These are phyloP conservation scores for Drosophila borealis DNA, from an alignment of 2,888 invertebrate species.

Conservation along the genomic window DNA sequence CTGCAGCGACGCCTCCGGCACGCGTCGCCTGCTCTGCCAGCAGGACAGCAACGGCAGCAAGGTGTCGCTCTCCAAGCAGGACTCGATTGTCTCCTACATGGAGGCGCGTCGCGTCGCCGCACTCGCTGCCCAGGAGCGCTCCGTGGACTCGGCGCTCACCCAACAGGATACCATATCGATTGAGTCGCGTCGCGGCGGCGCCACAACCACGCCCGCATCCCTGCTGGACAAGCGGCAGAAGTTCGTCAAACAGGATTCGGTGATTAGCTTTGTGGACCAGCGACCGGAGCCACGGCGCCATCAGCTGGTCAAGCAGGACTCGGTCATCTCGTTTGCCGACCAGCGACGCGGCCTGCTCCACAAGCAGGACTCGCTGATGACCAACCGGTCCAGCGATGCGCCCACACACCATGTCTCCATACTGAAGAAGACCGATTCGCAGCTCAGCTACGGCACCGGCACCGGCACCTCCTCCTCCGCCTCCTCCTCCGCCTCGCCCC, in stretches of 20 bases:
- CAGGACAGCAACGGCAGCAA: conserved; percentile 85
- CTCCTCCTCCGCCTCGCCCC: conserved; percentile 68
- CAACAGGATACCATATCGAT: conserved; percentile 83
- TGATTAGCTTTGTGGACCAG: conserved; percentile 85
- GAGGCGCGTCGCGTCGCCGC: conserved; percentile 81
- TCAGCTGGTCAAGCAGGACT: conserved; percentile 85
- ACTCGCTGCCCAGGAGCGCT: conserved; percentile 41
- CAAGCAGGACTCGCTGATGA: conserved; percentile 85
- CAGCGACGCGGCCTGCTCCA: conserved; percentile 83
- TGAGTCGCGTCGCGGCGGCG: conserved; percentile 80
- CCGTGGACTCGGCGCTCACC: conserved; percentile 71
- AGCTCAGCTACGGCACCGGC: conserved; percentile 74
- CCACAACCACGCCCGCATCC: conserved; percentile 57
- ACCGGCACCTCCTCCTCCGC: conserved; percentile 35
- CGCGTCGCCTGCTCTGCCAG: conserved; percentile 82
- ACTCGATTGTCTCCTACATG: conserved; percentile 85
- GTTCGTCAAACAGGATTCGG: conserved; percentile 85
- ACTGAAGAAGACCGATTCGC: conserved; percentile 85
- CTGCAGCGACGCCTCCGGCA: conserved; percentile 84
- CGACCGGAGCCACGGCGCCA: conserved; percentile 84
- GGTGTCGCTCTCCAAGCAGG: conserved; percentile 84
- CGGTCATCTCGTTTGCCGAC: conserved; percentile 85
- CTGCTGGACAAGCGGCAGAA: conserved; percentile 84
- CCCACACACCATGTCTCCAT: conserved; percentile 84
- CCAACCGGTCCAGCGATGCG: conserved; percentile 83